phyloP scores from a whole-genome alignment of 2,888 invertebrate species.

The Lordiphosa fenestrarum region DNA sequence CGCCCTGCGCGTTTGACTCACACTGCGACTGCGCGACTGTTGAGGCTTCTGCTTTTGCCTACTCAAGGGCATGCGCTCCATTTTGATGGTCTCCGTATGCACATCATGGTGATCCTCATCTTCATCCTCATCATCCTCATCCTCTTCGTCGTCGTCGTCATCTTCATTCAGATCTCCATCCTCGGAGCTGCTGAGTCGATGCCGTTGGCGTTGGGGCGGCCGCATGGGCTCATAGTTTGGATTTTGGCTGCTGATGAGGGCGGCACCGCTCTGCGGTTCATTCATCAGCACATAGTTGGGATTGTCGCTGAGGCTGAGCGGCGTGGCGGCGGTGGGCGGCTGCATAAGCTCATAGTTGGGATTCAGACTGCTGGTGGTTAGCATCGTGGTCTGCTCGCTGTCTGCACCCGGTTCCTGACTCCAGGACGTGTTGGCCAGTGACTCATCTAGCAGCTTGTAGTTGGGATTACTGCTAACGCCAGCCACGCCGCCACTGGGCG shows the following conservation, averaged over 20 bases:
- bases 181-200: conserved; percentile 39
- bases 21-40: conserved; percentile 55
- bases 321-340: conserved; percentile 24
- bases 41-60: conserved; percentile 43
- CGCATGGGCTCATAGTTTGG: conserved; percentile 63
- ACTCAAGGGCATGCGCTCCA: conserved; percentile 71
- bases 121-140: conserved; percentile 20
- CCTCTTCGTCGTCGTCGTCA: conserved; percentile 42
- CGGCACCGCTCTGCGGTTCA: conserved; percentile 39
- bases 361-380: conserved; percentile 59
- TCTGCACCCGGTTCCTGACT: conserved; percentile 9
- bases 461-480: conserved; percentile 73
- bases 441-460: conserved; percentile 73
- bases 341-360: conserved; percentile 74
- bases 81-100: conserved; percentile 68
- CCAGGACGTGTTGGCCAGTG: conserved; percentile 43
- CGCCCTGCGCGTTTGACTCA: conserved; percentile 50
- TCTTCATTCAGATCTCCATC: conserved; percentile 40
- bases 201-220: conserved; percentile 11
- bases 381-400: conserved; percentile 27
- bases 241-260: conserved; percentile 46
- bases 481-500: conserved; percentile 34
- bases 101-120: conserved; percentile 47
- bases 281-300: conserved; percentile 72
- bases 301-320: conserved; percentile 37